Evolutionary conservation across 1,140 invertebrate genomes (phyloP), one percentile per base, ranked within the genome.

Genomic region (Drosophila pruinosa): DNA sequence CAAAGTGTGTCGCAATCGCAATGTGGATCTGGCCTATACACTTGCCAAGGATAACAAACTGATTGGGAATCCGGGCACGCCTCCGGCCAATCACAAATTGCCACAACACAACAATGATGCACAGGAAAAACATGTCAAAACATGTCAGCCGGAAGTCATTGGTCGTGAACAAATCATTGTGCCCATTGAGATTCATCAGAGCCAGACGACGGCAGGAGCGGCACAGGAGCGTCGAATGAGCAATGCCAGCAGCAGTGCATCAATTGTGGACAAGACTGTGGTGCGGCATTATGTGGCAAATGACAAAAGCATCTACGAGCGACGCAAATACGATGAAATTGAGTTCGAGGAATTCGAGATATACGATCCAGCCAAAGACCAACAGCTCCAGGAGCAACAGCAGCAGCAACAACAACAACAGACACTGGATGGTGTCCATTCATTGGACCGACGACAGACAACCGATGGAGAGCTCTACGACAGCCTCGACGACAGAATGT

Each of bases 291-390:
- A 90, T 71, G 81, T 86, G 62, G 89, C 92, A 54, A 92, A 93
- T 56, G 89, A 93, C 65, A 92, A 78, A 58, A 93, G 92, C 76
- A 90, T 92, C 58, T 91, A 78, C 14, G 89, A 93, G 50, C 90
- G 91, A 3, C 93, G 93, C 50, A 95, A 95, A 78, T 95, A 95
- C 76, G 94, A 95, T 4, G 95, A 96, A 71, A 96, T 96, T 93
- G 95, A 96, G 77, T 96, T 96, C 65, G 95, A 96, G 91, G 94
- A 95, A 65, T 96, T 96, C 70, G 95, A 96, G 92, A 94, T 96
- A 4, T 91, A 91, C 31, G 89, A 91, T 79, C 90, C 90, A 8
- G 76, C 70, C 54, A 91, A 91, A 26, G 81, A 78, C 1, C 41
- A 26, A 12, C 59, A 68, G 6, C 62, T 50, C 2, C 56, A 64